phyloP scores from a whole-genome alignment of 1,140 invertebrate genomes.

The Hycleus cichorii region DNA sequence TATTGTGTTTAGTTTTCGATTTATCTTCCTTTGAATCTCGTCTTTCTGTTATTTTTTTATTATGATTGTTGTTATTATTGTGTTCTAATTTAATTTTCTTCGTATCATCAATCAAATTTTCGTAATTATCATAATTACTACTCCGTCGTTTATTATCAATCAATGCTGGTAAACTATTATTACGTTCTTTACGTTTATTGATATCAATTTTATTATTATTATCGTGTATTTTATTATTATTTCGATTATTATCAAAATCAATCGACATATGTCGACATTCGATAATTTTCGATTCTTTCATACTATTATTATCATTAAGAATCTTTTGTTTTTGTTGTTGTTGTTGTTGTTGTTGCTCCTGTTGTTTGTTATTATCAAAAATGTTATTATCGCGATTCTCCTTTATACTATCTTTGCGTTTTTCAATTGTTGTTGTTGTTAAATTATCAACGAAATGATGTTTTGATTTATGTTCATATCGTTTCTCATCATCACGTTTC shows the following conservation, averaged over 20 bases:
- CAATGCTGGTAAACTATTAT: constrained; percentile 56
- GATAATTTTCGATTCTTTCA: constrained; percentile 6
- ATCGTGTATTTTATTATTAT: constrained; percentile 6
- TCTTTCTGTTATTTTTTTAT: constrained; percentile 49
- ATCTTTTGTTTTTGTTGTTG: constrained; percentile 17
- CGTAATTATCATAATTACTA: constrained; percentile 66
- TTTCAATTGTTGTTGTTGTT: constrained; percentile 10
- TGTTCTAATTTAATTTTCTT: constrained; percentile 54
- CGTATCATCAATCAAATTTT: constrained; percentile 54
- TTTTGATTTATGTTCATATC: constrained; percentile 34
- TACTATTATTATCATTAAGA: neutral
- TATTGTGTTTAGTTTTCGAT: constrained; percentile 34
- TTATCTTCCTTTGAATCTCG: constrained; percentile 63
- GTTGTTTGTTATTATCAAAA: constrained; percentile 33
- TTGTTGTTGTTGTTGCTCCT: constrained; percentile 31
- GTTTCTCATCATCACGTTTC: constrained; percentile 27
- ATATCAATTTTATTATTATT: constrained; percentile 26
- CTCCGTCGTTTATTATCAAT: constrained; percentile 61
- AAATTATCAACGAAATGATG: constrained; percentile 28
- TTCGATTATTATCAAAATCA: constrained; percentile 29
- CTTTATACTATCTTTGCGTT: constrained; percentile 38
- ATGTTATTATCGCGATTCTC: constrained; percentile 40
- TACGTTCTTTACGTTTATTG: constrained; percentile 48
- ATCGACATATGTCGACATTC: constrained; percentile 37
- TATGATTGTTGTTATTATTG: constrained; percentile 43